phyloP scores from a whole-genome alignment of 2,888 invertebrate genomes.

The Schizotus pectinicornis region DNA sequence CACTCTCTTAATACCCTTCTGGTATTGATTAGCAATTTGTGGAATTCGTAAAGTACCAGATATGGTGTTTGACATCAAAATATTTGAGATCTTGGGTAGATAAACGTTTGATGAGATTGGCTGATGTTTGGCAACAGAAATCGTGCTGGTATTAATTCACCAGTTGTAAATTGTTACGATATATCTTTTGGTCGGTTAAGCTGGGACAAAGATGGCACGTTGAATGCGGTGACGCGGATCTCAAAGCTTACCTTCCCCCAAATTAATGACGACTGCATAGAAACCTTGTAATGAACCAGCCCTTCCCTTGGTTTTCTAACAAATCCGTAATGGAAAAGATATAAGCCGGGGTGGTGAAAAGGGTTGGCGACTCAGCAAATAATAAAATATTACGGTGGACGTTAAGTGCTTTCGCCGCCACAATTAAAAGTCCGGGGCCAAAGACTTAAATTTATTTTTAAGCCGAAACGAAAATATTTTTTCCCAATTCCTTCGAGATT shows the following conservation, averaged over 20 bases:
- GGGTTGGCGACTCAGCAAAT: conserved; percentile 29
- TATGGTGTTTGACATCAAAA: background rate
- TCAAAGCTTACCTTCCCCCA: conserved; percentile 31
- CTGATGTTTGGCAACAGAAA: conserved; percentile 4
- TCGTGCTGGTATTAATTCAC: conserved; percentile 17
- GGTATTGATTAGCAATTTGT: no score
- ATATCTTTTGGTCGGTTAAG: conserved; percentile 29
- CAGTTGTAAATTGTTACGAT: conserved; percentile 28
- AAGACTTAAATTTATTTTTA: no score
- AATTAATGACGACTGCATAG: conserved; percentile 39
- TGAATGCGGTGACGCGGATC: conserved; percentile 35
- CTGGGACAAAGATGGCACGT: conserved; percentile 31
- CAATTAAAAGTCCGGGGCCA: background rate
- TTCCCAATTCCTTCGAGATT: no score
- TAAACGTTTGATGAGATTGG: background rate
- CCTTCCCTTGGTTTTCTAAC: conserved; percentile 16
- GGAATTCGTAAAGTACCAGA: no score
- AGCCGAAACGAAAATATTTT: no score
- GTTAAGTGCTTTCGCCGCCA: conserved; percentile 5
- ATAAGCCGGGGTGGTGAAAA: conserved; percentile 16
- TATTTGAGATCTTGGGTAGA: background rate
- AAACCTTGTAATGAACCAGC: conserved; percentile 30
- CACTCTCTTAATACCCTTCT: no score
- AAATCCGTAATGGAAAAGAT: conserved; percentile 31
- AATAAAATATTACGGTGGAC: conserved; percentile 22